Evolutionary conservation across 2,797 vertebrate species (phyloP).

Genomic region (Periophthalmus magnuspinnatus): DNA sequence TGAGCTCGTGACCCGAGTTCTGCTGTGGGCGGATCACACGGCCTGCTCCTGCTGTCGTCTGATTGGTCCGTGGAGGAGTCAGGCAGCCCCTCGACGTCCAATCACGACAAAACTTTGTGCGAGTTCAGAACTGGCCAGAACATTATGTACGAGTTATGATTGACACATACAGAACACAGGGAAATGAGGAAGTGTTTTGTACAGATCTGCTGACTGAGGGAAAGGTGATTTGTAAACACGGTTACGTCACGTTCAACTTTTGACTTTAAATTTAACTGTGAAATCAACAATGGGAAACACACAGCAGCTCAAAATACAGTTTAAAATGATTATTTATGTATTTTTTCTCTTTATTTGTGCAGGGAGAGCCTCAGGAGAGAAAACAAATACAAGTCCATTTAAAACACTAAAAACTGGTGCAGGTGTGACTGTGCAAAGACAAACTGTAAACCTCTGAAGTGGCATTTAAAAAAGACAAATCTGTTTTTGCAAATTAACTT

Average conservation of each 20-base stretch:
- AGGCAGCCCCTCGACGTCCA: constrained; percentile 48
- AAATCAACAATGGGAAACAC: neutral
- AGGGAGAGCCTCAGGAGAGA: too few species aligned
- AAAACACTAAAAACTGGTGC: too few species aligned
- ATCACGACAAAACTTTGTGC: constrained; percentile 36
- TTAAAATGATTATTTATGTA: neutral
- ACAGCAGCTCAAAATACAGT: neutral
- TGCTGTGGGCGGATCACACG: constrained; percentile 29
- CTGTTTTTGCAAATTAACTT: too few species aligned
- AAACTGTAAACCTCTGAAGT: too few species aligned
- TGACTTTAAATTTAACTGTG: neutral
- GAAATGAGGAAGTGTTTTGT: neutral
- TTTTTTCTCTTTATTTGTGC: too few species aligned
- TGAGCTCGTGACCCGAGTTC: constrained; percentile 40
- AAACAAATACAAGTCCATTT: too few species aligned
- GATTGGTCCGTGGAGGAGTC: constrained; percentile 52
- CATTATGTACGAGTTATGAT: constrained; percentile 63
- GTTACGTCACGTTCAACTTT: neutral
- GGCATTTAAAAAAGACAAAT: too few species aligned
- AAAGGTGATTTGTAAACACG: neutral
- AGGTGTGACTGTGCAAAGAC: too few species aligned
- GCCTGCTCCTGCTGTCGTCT: constrained; percentile 14
- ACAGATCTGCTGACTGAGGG: neutral
- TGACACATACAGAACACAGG: neutral
- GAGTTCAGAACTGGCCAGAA: constrained; percentile 66